Evolutionary conservation across 2,797 vertebrate genomes (phyloP).

Genomic region (Argya squamiceps): DNA sequence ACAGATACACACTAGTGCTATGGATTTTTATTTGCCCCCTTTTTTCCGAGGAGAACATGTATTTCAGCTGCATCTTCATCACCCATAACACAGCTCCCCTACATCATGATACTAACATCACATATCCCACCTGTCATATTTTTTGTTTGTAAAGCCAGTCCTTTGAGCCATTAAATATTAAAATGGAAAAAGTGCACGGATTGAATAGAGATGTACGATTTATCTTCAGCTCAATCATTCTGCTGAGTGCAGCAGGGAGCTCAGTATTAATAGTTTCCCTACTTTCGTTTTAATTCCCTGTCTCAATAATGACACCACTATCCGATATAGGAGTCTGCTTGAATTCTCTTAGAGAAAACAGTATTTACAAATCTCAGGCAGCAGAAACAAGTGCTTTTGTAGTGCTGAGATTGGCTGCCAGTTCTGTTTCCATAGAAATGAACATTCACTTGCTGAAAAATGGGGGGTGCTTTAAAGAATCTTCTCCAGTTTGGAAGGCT

Average conservation of each 20-base stretch:
- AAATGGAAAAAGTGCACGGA: neutral
- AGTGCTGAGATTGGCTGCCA: constrained; percentile 4
- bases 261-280: neutral
- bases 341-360: neutral
- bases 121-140: neutral
- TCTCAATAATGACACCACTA: neutral
- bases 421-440: constrained; percentile 68
- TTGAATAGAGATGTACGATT: neutral
- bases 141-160: neutral
- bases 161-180: neutral
- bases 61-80: neutral
- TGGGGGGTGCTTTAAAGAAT: neutral
- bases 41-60: neutral
- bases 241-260: neutral
- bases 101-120: no score
- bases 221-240: neutral
- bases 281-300: neutral
- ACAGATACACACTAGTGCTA: neutral
- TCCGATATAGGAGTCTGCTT: accelerated
- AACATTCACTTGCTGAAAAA: constrained; percentile 31
- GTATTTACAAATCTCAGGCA: constrained; percentile 39
- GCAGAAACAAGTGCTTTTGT: neutral
- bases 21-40: neutral
- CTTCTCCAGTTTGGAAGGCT: neutral
- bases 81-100: neutral